A percentile compares a stretch with the other conserved stretches of the same genome.
These are phyloP conservation scores for Ranitomeya variabilis DNA, from an alignment of 2,113 vertebrate species.

Conservation along the genomic window DNA sequence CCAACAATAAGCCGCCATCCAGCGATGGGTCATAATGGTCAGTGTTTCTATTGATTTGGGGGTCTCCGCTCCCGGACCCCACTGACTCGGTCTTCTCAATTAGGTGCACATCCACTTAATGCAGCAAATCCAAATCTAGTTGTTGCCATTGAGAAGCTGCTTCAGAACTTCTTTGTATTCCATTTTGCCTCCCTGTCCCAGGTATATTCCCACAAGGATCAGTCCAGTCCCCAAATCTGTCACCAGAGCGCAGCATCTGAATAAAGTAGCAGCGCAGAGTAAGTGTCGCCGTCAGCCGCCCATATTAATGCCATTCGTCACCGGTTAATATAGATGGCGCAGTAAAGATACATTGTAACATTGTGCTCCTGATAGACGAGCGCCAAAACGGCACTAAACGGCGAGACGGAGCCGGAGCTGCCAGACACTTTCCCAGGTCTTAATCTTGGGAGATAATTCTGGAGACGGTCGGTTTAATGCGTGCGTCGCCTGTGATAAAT, in stretches of 20 bases:
- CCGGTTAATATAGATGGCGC: slow-evolving; percentile 2
- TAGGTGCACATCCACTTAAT: no score
- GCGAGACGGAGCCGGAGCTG: not conserved
- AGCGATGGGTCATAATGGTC: no score
- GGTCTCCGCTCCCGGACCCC: no score
- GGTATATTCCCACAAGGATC: not conserved
- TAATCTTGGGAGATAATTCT: slow-evolving; percentile 60
- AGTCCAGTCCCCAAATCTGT: not conserved
- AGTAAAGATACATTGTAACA: slow-evolving; percentile 10
- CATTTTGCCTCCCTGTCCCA: not conserved
- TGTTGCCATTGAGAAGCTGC: not conserved
- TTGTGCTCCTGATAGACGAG: slow-evolving; percentile 9
- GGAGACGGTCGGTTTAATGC: slow-evolving; percentile 58
- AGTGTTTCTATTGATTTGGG: no score
- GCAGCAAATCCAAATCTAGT: no score
- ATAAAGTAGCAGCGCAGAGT: not conserved
- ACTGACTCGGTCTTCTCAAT: no score
- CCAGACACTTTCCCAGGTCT: slow-evolving; percentile 23
- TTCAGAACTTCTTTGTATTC: not conserved
- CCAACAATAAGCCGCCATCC: no score
- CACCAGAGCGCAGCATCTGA: not conserved
- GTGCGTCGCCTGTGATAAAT: slow-evolving; percentile 55
- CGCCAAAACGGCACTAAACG: not conserved
- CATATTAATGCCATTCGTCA: slow-evolving; percentile 42
- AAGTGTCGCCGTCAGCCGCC: slow-evolving; percentile 3